Percentiles rank a stretch among this genome's conserved stretches.
Evolutionary conservation across 2,797 vertebrate genomes (phyloP).

Genomic region (Mormyrus proboscirostris): DNA sequence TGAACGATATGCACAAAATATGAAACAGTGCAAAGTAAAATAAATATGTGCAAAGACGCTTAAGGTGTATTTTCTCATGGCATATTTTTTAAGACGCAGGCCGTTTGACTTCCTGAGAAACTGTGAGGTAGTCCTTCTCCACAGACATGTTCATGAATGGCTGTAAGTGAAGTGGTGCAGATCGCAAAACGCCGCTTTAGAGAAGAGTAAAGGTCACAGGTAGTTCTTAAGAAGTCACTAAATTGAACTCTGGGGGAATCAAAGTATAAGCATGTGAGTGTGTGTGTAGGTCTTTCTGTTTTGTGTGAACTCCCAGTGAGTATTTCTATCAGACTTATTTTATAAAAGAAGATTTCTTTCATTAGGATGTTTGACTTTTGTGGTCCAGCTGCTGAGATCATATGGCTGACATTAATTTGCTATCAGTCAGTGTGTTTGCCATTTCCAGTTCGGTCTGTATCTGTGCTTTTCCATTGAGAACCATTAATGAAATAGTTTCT

Average conservation of each 20-base stretch:
- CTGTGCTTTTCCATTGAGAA: not conserved
- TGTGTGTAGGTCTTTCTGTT: not conserved
- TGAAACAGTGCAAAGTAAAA: not conserved
- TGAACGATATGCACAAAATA: not conserved
- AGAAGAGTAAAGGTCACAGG: slow-evolving; percentile 15
- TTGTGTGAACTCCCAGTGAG: not conserved
- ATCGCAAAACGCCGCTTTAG: not conserved
- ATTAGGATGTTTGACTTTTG: not conserved
- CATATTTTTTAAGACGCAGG: not conserved
- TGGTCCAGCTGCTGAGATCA: not conserved
- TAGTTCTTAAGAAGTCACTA: not conserved
- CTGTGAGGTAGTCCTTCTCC: not conserved
- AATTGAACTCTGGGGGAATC: not conserved
- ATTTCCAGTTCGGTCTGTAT: not conserved
- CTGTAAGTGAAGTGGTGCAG: not conserved
- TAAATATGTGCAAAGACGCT: not conserved
- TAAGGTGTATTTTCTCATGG: not conserved
- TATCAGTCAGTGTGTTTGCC: not conserved
- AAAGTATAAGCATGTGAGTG: not conserved
- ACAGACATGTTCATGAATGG: not conserved
- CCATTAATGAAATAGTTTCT: not conserved
- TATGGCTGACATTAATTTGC: not conserved
- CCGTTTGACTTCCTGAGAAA: not conserved
- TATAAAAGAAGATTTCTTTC: not conserved
- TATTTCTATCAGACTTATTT: not conserved